These are phyloP conservation scores for Melanotaenia boesemani DNA, from an alignment of 2,797 vertebrate genomes.

Conservation along the genomic window DNA sequence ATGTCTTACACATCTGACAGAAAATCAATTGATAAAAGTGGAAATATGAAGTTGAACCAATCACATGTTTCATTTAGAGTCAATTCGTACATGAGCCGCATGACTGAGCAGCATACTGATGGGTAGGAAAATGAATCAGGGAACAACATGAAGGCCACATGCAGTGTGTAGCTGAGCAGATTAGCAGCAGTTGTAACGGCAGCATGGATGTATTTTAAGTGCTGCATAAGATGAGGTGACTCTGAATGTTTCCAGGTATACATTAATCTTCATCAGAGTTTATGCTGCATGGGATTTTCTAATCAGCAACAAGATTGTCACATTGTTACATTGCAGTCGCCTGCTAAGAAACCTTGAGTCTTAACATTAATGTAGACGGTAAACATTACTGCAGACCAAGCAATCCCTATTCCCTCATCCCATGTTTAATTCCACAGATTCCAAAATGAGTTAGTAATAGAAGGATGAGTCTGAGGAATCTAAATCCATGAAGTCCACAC, in stretches of 20 bases:
- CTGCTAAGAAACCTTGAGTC: not conserved
- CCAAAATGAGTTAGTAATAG: not conserved
- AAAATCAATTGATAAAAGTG: slow-evolving; percentile 76
- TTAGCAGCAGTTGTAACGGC: slow-evolving; percentile 8
- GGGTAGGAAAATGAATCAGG: slow-evolving; percentile 25
- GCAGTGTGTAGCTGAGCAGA: not conserved
- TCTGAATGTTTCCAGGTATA: not conserved
- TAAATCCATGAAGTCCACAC: not conserved
- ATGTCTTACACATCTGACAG: slow-evolving; percentile 66
- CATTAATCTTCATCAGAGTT: slow-evolving; percentile 9
- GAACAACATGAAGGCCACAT: slow-evolving; percentile 21
- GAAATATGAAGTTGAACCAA: slow-evolving; percentile 70
- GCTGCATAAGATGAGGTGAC: not conserved
- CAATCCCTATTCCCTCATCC: not conserved
- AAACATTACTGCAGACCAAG: not conserved
- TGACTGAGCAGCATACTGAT: slow-evolving; percentile 42
- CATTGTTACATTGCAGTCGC: not conserved
- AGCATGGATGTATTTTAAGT: slow-evolving; percentile 22
- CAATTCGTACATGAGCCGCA: slow-evolving; percentile 32
- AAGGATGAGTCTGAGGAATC: not conserved
- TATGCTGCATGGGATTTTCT: not conserved
- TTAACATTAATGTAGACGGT: not conserved
- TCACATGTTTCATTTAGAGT: slow-evolving; percentile 60
- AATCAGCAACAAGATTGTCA: not conserved
- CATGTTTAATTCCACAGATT: not conserved